Evolutionary conservation across 2,888 invertebrate genomes (phyloP).

Genomic region (Vannuccia rotundouncinata): DNA sequence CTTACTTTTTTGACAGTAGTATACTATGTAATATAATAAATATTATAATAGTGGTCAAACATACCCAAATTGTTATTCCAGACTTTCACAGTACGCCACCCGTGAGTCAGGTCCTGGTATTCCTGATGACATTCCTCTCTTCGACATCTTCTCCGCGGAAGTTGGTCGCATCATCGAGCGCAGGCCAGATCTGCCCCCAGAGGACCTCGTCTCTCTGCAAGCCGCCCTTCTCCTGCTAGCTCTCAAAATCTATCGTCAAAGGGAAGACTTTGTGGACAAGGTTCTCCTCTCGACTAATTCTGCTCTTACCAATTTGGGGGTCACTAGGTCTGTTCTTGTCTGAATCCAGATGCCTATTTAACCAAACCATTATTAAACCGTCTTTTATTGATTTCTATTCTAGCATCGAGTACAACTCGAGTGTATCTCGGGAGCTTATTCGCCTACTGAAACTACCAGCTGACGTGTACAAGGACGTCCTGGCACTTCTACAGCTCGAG

Average conservation of each 20-base stretch:
- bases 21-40: too few species aligned
- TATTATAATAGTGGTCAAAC: too few species aligned
- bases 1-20: too few species aligned
- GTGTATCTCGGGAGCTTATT: constrained; percentile 84
- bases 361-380: background rate
- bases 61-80: too few species aligned
- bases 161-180: constrained; percentile 86
- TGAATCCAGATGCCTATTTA: background rate
- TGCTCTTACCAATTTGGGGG: constrained; percentile 78
- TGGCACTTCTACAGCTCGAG: constrained; percentile 75
- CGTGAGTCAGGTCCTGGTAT: constrained; percentile 63
- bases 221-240: constrained; percentile 85
- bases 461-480: constrained; percentile 83
- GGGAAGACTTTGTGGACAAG: constrained; percentile 87
- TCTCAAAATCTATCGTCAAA: constrained; percentile 88
- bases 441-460: constrained; percentile 86
- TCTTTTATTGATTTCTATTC: constrained; percentile 24
- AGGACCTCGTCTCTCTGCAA: constrained; percentile 90
- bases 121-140: constrained; percentile 80
- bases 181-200: constrained; percentile 84
- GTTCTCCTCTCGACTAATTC: constrained; percentile 82
- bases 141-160: constrained; percentile 95
- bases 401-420: constrained; percentile 70
- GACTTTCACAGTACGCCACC: constrained; percentile 54
- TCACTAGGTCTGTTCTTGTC: constrained; percentile 65